Evolutionary conservation across 2,888 invertebrate species (phyloP).

Genomic region (Lamproptera curius): DNA sequence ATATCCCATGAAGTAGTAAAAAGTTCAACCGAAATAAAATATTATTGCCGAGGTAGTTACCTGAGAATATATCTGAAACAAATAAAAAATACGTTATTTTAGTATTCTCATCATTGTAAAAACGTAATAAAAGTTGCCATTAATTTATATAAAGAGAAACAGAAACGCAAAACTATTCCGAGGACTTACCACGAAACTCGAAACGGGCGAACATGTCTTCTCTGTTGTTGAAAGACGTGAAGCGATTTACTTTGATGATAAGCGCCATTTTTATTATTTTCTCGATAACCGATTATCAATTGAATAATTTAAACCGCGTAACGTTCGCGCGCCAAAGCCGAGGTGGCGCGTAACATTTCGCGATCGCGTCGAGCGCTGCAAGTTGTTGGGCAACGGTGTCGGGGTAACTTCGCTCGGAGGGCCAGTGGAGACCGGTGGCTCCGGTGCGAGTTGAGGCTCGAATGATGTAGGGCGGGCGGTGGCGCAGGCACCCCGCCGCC

Average conservation of each 20-base stretch:
- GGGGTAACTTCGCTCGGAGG: neutral
- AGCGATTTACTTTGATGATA: conserved; percentile 81
- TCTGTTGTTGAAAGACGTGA: conserved; percentile 83
- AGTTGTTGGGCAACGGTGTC: conserved; percentile 14
- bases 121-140: no score
- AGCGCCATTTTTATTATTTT: conserved; percentile 78
- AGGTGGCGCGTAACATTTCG: no score
- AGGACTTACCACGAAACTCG: conserved; percentile 86
- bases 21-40: no score
- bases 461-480: conserved; percentile 41
- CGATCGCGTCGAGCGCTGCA: neutral
- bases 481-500: conserved; percentile 23
- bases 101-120: no score
- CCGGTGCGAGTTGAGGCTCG: conserved; percentile 17
- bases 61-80: no score
- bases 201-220: conserved; percentile 82
- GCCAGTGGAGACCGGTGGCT: conserved; percentile 3
- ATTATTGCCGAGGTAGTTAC: no score
- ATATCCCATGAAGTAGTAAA: no score
- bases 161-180: conserved; percentile 2
- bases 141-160: no score
- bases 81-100: no score
- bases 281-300: neutral
- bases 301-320: no score
- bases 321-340: no score